phyloP scores from a whole-genome alignment of 1,140 invertebrate species.

The Drosophila triauraria region DNA sequence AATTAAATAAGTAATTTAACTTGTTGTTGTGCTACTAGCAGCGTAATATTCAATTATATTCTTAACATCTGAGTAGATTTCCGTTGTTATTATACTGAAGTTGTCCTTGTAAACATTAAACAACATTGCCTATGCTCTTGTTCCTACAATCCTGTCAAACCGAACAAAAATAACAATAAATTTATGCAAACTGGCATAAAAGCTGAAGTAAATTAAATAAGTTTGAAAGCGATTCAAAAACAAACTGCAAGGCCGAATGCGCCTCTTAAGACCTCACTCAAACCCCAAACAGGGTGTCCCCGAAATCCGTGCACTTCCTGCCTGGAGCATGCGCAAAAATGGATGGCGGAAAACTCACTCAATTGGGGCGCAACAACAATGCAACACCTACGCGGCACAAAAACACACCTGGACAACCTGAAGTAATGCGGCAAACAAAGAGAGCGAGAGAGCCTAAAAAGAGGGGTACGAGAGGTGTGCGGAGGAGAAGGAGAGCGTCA shows the following conservation, averaged over 20 bases:
- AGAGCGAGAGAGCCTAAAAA: conserved; percentile 2
- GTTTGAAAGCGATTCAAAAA: conserved; percentile 1
- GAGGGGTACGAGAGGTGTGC: not conserved
- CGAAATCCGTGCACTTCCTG: conserved; percentile 11
- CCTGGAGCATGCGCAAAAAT: conserved; percentile 58
- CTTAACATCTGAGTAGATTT: not conserved
- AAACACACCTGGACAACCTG: conserved; percentile 45
- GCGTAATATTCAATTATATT: not conserved
- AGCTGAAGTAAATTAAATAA: not conserved
- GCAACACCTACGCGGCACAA: conserved; percentile 56
- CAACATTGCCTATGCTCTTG: too few relatives aligned
- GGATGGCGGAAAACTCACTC: conserved; percentile 29
- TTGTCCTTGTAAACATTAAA: too few relatives aligned
- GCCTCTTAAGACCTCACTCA: not conserved
- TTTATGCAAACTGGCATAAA: not conserved
- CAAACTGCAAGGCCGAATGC: not conserved
- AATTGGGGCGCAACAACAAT: conserved; percentile 45
- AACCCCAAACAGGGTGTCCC: conserved; percentile 50
- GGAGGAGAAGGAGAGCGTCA: not conserved
- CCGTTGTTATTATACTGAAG: not conserved
- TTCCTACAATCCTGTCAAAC: not conserved
- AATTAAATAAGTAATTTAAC: conserved; percentile 3
- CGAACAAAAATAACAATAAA: not conserved
- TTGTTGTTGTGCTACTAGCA: not conserved
- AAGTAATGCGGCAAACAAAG: conserved; percentile 30